These are phyloP conservation scores for Myopa tessellatipennis DNA, from an alignment of 2,888 invertebrate genomes.

Conservation along the genomic window DNA sequence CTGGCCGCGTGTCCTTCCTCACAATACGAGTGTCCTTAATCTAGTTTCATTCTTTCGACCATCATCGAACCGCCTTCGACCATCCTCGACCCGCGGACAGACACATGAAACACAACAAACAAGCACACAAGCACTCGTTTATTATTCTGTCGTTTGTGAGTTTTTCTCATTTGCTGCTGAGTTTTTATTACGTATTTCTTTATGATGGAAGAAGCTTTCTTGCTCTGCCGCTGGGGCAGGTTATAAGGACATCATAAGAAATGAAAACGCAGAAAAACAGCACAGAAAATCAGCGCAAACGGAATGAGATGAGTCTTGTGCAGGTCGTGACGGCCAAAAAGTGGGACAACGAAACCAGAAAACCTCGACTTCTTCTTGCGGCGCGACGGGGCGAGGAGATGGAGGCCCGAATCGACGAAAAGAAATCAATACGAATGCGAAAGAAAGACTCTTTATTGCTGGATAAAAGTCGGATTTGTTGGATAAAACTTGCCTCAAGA, in stretches of 20 bases:
- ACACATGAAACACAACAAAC: constrained; percentile 20
- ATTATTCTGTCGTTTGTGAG: neutral
- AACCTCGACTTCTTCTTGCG: constrained; percentile 30
- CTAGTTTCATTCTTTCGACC: constrained; percentile 22
- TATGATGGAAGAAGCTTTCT: neutral
- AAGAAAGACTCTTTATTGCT: constrained; percentile 26
- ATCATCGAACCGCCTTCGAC: neutral
- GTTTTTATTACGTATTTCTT: constrained; percentile 55
- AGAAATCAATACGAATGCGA: constrained; percentile 33
- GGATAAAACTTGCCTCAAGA: constrained; percentile 3
- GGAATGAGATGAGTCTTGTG: constrained; percentile 59
- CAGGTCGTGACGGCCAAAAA: neutral
- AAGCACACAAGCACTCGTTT: neutral
- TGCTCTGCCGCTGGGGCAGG: neutral
- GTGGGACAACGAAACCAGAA: neutral
- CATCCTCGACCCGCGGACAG: neutral
- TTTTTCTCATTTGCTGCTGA: constrained; percentile 56
- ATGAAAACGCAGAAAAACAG: constrained; percentile 12
- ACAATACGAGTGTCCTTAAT: constrained; percentile 18
- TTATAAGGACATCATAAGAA: constrained; percentile 25
- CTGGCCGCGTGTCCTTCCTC: constrained; percentile 6
- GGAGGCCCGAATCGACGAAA: constrained; percentile 21
- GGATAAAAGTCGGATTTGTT: constrained; percentile 14
- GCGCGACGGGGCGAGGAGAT: too few species aligned
- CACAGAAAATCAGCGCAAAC: constrained; percentile 49